Evolutionary conservation across 2,113 vertebrate species (phyloP), one percentile per base, ranked within the genome.

Genomic region (Arvicanthis niloticus): DNA sequence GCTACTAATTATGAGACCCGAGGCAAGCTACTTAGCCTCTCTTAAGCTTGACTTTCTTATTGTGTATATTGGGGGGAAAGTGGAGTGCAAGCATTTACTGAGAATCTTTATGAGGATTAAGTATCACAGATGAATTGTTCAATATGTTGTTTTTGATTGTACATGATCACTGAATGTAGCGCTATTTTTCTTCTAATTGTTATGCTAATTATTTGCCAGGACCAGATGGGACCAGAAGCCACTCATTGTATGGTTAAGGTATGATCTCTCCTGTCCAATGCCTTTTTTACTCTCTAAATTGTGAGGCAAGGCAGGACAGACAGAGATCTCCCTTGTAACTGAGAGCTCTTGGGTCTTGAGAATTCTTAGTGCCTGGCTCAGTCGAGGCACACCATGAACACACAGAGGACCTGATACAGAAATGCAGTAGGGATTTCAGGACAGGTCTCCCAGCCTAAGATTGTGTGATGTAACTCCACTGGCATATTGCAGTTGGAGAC

Each of bases 331-430:
- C 37, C 31, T 68, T 48, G 58, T 5, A 5, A 40, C 17, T 5
- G 65, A 72, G 1, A 42, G 0, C 7, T 53, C 1, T 37, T 29
- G 3, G 21, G 0, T 5, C 17, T 2, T 5, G 15, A 77, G 15
- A 6, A 24, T 45, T 1, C 24, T 7, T 40, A 3, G 3, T 1
- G 51, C 6, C 16, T 3, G 67, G 29, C 45, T 26, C 0, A 65
- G 70, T 24, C 21, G 12, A 26, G 0, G 17, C 29, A 40, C 0
- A 4, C 1, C 7, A 6, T 56, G 53, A 7, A 80, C 2, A 7
- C 1, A 3, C 0, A 0, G 31, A 42, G 8, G 1, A 21, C 31
- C 48, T 48, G 51, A 22, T 7, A 21, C 24, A 34, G 16, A 42
- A n/a, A 68, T 0, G 13, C 3, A 11, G n/a, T 2, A 0, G 12